These are phyloP conservation scores for Saxidomus purpurata DNA, from an alignment of 1,140 invertebrate genomes.

Conservation along the genomic window DNA sequence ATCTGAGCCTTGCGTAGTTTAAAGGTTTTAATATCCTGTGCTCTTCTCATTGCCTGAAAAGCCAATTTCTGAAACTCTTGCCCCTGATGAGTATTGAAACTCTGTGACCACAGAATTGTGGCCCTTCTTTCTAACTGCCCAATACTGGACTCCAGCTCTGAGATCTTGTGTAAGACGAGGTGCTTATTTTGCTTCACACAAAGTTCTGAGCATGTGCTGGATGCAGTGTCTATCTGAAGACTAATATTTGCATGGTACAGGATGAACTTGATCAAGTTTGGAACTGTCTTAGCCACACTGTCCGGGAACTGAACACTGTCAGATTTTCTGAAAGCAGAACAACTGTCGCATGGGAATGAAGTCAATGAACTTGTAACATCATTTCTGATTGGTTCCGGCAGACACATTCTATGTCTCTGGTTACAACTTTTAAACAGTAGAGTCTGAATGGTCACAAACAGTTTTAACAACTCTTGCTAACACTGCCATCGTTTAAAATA, in stretches of 20 bases:
- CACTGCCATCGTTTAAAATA: no score
- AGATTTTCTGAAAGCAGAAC: slow-evolving; percentile 88
- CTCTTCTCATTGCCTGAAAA: background rate
- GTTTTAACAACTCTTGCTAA: no score
- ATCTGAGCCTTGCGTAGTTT: slow-evolving; percentile 55
- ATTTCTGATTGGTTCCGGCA: no score
- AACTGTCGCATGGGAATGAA: no score
- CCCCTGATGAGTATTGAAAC: background rate
- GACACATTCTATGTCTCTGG: no score
- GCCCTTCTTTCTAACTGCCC: slow-evolving; percentile 27
- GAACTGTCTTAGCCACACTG: slow-evolving; percentile 89
- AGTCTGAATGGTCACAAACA: no score
- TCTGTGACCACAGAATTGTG: slow-evolving; percentile 23
- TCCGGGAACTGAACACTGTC: slow-evolving; percentile 91
- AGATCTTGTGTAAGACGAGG: slow-evolving; percentile 23
- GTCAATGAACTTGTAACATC: no score
- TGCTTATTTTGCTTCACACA: slow-evolving; percentile 63
- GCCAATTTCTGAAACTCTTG: background rate
- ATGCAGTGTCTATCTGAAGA: slow-evolving; percentile 58
- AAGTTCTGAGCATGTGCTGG: slow-evolving; percentile 29
- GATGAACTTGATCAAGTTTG: slow-evolving; percentile 91
- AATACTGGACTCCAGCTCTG: slow-evolving; percentile 8
- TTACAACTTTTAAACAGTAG: no score
- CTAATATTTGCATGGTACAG: slow-evolving; percentile 82
- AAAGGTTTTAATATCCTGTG: slow-evolving; percentile 6